Percentiles rank a stretch among this genome's conserved stretches.
Conservation (phyloP, 2,888 invertebrate genomes). For the Axea sp. region DNA sequence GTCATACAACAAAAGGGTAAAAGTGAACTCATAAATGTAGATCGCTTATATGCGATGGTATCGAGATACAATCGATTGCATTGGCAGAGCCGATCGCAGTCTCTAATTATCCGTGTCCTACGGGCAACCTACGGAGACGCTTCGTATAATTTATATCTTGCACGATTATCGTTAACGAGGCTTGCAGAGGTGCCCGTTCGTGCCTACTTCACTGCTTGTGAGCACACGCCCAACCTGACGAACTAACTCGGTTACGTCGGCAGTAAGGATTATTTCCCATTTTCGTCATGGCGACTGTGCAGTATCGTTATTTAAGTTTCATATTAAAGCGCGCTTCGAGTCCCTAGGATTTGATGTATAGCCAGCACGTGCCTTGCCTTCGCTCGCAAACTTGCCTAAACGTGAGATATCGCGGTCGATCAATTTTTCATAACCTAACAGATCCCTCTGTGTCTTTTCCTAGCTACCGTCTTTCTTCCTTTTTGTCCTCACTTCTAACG, state of each 20-base stretch:
- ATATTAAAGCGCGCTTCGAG: constrained; percentile 75
- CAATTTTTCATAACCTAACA: constrained; percentile 74
- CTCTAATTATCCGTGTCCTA: constrained; percentile 58
- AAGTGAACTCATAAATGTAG: constrained; percentile 21
- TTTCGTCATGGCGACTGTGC: constrained; percentile 75
- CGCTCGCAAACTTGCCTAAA: constrained; percentile 74
- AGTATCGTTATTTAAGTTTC: constrained; percentile 79
- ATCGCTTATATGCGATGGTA: constrained; percentile 28
- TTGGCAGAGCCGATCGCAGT: constrained; percentile 46
- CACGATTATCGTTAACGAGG: constrained; percentile 56
- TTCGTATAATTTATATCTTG: constrained; percentile 48
- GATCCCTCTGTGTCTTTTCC: constrained; percentile 42
- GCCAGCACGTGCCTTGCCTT: constrained; percentile 77
- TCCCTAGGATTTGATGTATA: constrained; percentile 76
- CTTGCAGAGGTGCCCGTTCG: constrained; percentile 24
- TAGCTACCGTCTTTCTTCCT: constrained; percentile 15
- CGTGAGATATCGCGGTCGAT: constrained; percentile 76
- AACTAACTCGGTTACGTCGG: constrained; percentile 46
- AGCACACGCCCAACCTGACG: constrained; percentile 38
- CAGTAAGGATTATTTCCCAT: constrained; percentile 74
- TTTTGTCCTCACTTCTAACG: constrained; percentile 13
- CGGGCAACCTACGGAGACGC: constrained; percentile 41
- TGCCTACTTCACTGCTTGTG: constrained; percentile 11
- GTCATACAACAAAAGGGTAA: no score
- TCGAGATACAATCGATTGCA: constrained; percentile 52